phyloP scores from a whole-genome alignment of 2,888 invertebrate genomes.

The Epinotia ramella region DNA sequence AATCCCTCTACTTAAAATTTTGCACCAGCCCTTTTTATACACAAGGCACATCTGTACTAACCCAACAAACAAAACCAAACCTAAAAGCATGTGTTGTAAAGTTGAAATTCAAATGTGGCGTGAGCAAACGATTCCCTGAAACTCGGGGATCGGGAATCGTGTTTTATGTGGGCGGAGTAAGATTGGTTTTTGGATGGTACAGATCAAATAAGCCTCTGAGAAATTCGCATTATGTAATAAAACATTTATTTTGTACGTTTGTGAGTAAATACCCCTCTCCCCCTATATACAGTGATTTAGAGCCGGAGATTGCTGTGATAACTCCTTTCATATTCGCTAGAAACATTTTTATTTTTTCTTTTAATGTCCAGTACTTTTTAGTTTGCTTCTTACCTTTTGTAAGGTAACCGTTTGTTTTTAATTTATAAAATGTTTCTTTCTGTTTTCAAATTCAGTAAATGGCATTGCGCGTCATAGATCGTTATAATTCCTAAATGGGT shows the following conservation, averaged over 20 bases:
- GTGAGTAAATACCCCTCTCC: slow-evolving; percentile 82
- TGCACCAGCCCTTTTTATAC: slow-evolving; percentile 78
- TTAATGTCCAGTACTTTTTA: slow-evolving; percentile 58
- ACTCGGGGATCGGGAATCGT: slow-evolving; percentile 54
- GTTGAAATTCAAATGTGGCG: slow-evolving; percentile 53
- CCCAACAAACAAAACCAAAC: slow-evolving; percentile 56
- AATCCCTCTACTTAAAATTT: slow-evolving; percentile 84
- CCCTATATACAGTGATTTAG: slow-evolving; percentile 84
- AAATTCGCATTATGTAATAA: slow-evolving; percentile 84
- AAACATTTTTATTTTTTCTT: slow-evolving; percentile 66
- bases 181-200: slow-evolving; percentile 53
- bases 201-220: slow-evolving; percentile 73
- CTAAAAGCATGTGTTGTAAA: slow-evolving; percentile 51
- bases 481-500: slow-evolving; percentile 45
- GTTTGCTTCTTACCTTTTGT: slow-evolving; percentile 56
- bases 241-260: slow-evolving; percentile 85
- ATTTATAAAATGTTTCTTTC: slow-evolving; percentile 54
- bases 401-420: slow-evolving; percentile 55
- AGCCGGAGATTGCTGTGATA: slow-evolving; percentile 84
- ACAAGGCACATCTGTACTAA: slow-evolving; percentile 68
- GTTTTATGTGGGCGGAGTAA: slow-evolving; percentile 54
- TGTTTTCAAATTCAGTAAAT: slow-evolving; percentile 51
- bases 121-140: slow-evolving; percentile 49
- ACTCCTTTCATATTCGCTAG: slow-evolving; percentile 82
- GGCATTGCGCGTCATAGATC: slow-evolving; percentile 24